These are phyloP conservation scores for Alligator sinensis DNA, from an alignment of 2,113 vertebrate species.

Conservation along the genomic window DNA sequence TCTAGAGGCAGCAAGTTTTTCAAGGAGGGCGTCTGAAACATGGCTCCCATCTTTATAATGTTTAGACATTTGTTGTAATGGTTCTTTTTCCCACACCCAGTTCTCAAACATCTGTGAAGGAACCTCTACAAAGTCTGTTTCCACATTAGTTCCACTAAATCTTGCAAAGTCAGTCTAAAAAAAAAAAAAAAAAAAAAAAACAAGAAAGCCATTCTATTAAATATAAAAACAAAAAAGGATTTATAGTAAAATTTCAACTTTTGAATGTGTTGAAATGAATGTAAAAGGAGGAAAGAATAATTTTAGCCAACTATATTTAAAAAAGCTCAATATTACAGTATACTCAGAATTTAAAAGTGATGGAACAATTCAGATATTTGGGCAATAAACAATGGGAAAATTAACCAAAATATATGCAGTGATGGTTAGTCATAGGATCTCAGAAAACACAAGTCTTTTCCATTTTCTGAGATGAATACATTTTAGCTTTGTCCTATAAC, in stretches of 20 bases:
- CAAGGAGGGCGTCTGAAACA: slow-evolving; percentile 85
- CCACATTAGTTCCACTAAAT: slow-evolving; percentile 94
- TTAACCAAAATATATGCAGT: not conserved
- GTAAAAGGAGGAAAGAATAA: not conserved
- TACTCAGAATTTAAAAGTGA: not conserved
- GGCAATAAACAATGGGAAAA: not conserved
- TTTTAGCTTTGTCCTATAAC: not conserved
- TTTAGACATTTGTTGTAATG: slow-evolving; percentile 89
- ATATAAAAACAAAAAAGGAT: not conserved
- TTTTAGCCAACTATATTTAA: not conserved
- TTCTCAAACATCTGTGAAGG: slow-evolving; percentile 98
- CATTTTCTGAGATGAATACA: not conserved
- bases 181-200: not conserved
- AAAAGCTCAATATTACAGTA: not conserved
- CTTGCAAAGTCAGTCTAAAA: slow-evolving; percentile 89
- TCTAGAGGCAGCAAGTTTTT: slow-evolving; percentile 91
- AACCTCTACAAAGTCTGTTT: slow-evolving; percentile 96
- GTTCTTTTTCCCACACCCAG: slow-evolving; percentile 95
- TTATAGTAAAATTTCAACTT: slow-evolving; percentile 9
- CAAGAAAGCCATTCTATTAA: not conserved
- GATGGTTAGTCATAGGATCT: not conserved
- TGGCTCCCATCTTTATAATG: slow-evolving; percentile 90
- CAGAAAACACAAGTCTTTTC: not conserved
- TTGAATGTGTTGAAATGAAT: not conserved
- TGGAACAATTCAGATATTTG: not conserved